These are phyloP conservation scores for Acanthoscelides obtectus DNA, from an alignment of 2,888 invertebrate genomes.

Conservation along the genomic window DNA sequence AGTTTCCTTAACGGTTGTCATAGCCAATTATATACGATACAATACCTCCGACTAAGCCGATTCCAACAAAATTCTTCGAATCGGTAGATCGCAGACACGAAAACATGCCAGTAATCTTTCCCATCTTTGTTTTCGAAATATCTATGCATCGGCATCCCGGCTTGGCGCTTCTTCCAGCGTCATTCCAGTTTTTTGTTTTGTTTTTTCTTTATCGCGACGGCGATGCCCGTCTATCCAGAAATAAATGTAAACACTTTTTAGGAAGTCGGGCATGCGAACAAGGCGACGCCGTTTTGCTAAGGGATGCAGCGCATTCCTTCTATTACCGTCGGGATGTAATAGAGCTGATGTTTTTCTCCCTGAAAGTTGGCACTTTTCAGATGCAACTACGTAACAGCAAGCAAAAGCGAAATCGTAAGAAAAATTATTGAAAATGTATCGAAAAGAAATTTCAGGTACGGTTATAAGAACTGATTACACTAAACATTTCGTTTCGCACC, in stretches of 20 bases:
- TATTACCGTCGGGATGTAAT: too few species aligned
- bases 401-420: too few species aligned
- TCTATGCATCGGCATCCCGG: background rate
- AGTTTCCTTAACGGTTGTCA: background rate
- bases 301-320: background rate
- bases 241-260: background rate
- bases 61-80: background rate
- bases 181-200: background rate
- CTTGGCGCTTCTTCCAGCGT: background rate
- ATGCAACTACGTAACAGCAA: too few species aligned
- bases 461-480: too few species aligned
- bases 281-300: background rate
- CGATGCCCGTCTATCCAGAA: background rate
- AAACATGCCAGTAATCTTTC: background rate
- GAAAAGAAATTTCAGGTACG: too few species aligned
- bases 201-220: background rate
- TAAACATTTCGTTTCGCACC: too few species aligned
- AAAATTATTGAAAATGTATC: too few species aligned
- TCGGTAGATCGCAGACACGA: background rate
- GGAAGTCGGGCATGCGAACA: background rate
- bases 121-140: background rate
- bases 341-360: too few species aligned
- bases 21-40: background rate
- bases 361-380: too few species aligned
- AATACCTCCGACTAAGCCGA: background rate